A percentile compares a stretch with the other conserved stretches of the same genome.
phyloP scores from a whole-genome alignment of 2,888 invertebrate species.

The Phytoseiulus persimilis region DNA sequence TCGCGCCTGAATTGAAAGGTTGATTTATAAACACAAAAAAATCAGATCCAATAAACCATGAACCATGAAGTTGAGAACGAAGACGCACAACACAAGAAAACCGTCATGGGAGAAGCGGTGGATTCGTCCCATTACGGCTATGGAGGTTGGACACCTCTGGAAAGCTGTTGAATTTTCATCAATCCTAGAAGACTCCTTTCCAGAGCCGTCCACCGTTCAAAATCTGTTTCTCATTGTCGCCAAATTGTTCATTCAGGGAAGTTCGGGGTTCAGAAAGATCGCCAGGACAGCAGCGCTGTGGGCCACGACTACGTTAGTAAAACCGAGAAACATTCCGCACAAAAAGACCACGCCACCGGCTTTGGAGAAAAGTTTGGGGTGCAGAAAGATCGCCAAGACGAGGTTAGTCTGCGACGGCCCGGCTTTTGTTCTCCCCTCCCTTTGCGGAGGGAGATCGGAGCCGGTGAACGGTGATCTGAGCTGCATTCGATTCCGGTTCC shows the following conservation, averaged over 20 bases:
- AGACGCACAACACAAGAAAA: constrained; percentile 66
- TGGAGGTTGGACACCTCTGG: constrained; percentile 52
- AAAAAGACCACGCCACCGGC: constrained; percentile 65
- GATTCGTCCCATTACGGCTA: constrained; percentile 63
- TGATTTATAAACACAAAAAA: no score
- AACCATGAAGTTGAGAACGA: constrained; percentile 70
- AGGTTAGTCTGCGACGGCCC: constrained; percentile 50
- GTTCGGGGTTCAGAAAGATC: constrained; percentile 67
- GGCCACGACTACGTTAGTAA: constrained; percentile 51
- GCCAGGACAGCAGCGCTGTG: constrained; percentile 52
- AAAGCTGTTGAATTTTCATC: no score
- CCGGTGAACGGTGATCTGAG: no score
- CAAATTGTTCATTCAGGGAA: constrained; percentile 59
- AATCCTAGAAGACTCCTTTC: no score
- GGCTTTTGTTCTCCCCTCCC: no score
- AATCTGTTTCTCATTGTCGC: no score
- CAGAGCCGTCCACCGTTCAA: no score
- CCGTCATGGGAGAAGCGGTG: constrained; percentile 64
- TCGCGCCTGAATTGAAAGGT: no score
- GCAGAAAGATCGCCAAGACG: constrained; percentile 58
- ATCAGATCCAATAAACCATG: no score
- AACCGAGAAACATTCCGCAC: constrained; percentile 51
- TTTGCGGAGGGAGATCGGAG: no score
- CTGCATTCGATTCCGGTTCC: background rate
- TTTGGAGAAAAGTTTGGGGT: constrained; percentile 54